Conservation (phyloP, 2,888 invertebrate genomes). For the Hanleya hanleyi region DNA sequence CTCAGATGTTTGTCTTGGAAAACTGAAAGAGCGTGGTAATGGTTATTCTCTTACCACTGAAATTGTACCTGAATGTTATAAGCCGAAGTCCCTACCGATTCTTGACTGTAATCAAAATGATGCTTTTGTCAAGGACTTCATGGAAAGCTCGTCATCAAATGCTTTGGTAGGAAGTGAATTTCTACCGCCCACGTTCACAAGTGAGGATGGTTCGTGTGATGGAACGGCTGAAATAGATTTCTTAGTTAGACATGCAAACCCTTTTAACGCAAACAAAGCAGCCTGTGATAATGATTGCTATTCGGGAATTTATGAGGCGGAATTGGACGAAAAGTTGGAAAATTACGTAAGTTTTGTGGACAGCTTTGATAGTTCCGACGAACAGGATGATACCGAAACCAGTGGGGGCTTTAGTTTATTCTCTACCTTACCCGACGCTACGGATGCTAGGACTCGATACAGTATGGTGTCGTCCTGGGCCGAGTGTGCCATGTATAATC, state of each 20-base stretch:
- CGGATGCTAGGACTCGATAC: background rate
- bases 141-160: background rate
- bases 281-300: background rate
- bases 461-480: background rate
- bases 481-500: background rate
- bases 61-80: background rate
- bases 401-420: background rate
- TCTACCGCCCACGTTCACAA: background rate
- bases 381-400: background rate
- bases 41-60: background rate
- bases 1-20: background rate
- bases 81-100: background rate
- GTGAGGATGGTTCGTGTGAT: background rate
- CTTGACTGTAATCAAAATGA: slow-evolving; percentile 1
- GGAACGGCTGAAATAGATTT: background rate
- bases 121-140: background rate
- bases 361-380: slow-evolving; percentile 3
- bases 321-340: slow-evolving; percentile 4
- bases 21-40: background rate
- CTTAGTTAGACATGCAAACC: background rate
- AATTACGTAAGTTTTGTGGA: background rate
- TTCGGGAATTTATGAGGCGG: slow-evolving; percentile 1
- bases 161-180: background rate
- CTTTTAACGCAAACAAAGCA: background rate
- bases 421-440: background rate